Base-by-base conservation (phyloP, 2,113 vertebrate genomes). In the Pelvicachromis taeniatus region DNA sequence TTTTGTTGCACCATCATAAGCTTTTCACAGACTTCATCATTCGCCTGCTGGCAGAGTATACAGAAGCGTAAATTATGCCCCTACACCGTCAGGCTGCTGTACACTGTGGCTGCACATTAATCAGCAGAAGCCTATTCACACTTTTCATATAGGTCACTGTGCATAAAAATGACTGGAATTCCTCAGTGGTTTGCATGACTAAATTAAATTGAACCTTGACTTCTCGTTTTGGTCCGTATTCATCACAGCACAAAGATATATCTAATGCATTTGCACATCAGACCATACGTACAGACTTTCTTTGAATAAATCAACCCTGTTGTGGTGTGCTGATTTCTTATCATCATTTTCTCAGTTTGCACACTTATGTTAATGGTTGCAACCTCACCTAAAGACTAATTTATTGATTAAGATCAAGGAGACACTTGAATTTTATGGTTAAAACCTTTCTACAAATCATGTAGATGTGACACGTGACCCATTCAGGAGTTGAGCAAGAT, bases 201-300 rank as follows among this genome's bases (percentile, higher is more conserved):
- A 38, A 40, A 65, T 68, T 16, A 16, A 42, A 23, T 42, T 40
- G 3, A 16, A 70, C 21, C 8, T 4, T 26, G 3, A 70, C 40
- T 45, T 48, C 14, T 48, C 17, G 40, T 29, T 23, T 29, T 17
- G 38, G 21, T 45, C 65, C 13, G 10, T 70, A 45, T 70, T 10
- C 65, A 70, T 45, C 13, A 26, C 21, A 73, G 16, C 40, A 70
- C 68, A 26, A 73, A 50, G 23, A 29, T 70, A 45, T 4, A 45
- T 7, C 23, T 29, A 29, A 17, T 48, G 9, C 50, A 75, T 19
- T 50, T 75, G 68, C 68, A 50, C 42, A 11, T 31, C 42, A 75
- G 16, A 68, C 12, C 12, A 42, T 23, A 8, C 0, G 0, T 68
- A 42, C 63, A 42, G 35, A 7, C 23, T 29, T 73, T 19, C 5